Evolutionary conservation across 2,888 invertebrate species (phyloP).

Genomic region (Orthonychiurus folsomi): DNA sequence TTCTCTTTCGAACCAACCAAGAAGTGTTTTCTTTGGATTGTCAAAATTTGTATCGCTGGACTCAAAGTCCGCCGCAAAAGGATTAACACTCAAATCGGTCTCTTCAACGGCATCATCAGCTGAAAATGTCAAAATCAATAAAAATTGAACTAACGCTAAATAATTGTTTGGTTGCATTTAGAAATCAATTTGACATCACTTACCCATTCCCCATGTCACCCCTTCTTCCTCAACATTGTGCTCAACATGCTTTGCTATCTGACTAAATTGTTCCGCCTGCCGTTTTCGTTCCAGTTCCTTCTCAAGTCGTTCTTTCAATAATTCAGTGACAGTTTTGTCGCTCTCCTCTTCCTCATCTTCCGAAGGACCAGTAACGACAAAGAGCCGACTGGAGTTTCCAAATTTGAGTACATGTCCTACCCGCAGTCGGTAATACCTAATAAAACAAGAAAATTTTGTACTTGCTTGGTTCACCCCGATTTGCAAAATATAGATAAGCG

Average conservation of each 20-base stretch:
- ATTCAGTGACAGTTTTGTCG: constrained; percentile 59
- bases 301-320: constrained; percentile 33
- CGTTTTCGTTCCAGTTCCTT: constrained; percentile 35
- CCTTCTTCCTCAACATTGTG: constrained; percentile 53
- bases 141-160: constrained; percentile 2
- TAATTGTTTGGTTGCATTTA: constrained; percentile 7
- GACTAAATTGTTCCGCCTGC: constrained; percentile 39
- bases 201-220: constrained; percentile 88
- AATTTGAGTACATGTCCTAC: constrained; percentile 90
- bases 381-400: constrained; percentile 75
- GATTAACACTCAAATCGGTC: constrained; percentile 69
- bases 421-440: constrained; percentile 51
- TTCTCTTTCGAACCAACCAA: constrained; percentile 91
- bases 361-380: constrained; percentile 74
- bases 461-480: too few relatives aligned
- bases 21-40: constrained; percentile 89
- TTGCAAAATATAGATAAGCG: not conserved
- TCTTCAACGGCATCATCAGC: constrained; percentile 78
- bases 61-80: constrained; percentile 54
- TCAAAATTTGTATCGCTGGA: constrained; percentile 66
- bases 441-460: constrained; percentile 6
- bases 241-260: constrained; percentile 40
- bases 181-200: constrained; percentile 18
- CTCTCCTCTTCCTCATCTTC: constrained; percentile 81
- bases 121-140: constrained; percentile 10